These are phyloP conservation scores for Jaculus jaculus DNA, from an alignment of 2,113 vertebrate genomes.

Conservation along the genomic window DNA sequence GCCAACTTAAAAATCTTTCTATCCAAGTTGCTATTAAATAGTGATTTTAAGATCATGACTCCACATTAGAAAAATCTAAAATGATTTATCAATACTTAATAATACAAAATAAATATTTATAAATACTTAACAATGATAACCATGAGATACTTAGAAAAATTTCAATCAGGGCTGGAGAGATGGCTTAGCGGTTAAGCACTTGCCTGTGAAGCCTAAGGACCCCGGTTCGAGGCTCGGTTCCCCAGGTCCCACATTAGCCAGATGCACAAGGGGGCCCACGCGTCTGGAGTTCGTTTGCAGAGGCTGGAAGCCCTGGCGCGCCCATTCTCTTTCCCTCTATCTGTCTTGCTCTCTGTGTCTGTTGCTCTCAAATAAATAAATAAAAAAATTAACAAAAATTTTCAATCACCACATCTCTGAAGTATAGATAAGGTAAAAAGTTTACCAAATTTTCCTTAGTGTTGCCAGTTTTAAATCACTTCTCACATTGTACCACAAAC, in stretches of 20 bases:
- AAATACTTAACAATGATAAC: neutral
- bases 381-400: too few relatives aligned
- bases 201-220: too few relatives aligned
- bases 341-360: too few relatives aligned
- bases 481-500: conserved; percentile 28
- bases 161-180: too few relatives aligned
- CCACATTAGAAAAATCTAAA: neutral
- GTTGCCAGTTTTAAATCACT: conserved; percentile 52
- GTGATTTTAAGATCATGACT: neutral
- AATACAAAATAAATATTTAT: neutral
- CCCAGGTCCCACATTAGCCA: too few relatives aligned
- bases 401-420: neutral
- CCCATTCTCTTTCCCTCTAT: too few relatives aligned
- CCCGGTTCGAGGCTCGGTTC: too few relatives aligned
- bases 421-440: neutral
- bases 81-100: neutral
- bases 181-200: too few relatives aligned
- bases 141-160: neutral
- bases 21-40: neutral
- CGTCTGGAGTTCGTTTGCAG: too few relatives aligned
- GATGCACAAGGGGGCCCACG: too few relatives aligned
- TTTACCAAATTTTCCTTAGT: neutral
- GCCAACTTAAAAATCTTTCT: neutral
- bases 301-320: too few relatives aligned
- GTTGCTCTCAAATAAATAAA: too few relatives aligned